A percentile compares a stretch with the other conserved stretches of the same genome.
These are phyloP conservation scores for Pangasianodon gigas DNA, from an alignment of 2,113 vertebrate genomes.

Conservation along the genomic window DNA sequence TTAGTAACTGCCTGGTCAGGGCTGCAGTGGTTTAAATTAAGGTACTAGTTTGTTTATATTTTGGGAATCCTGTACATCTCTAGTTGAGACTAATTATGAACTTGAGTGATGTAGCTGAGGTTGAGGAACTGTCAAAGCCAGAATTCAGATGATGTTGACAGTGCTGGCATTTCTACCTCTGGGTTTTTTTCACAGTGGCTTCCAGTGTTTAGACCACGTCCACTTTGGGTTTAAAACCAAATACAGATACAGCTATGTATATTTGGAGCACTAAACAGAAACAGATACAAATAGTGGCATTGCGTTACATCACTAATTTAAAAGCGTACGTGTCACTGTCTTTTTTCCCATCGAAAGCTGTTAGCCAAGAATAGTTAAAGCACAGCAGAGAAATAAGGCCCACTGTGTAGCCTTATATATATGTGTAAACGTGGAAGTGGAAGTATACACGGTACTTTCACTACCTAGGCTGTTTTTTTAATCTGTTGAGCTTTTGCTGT, in stretches of 20 bases:
- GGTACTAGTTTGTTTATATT: background rate
- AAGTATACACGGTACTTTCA: background rate
- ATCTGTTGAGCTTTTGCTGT: background rate
- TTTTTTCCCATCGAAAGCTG: background rate
- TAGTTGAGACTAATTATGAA: background rate
- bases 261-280: background rate
- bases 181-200: background rate
- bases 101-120: background rate
- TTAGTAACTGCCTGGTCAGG: background rate
- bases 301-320: background rate
- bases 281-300: background rate
- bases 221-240: background rate
- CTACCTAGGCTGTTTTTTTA: background rate
- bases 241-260: background rate
- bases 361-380: background rate
- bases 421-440: too few relatives aligned
- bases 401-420: background rate
- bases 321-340: background rate
- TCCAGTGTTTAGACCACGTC: background rate
- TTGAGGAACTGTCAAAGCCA: background rate
- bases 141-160: background rate
- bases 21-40: background rate
- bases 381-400: background rate
- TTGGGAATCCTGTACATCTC: background rate
- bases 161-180: background rate